A percentile compares a stretch with the other conserved stretches of the same genome.
These are phyloP conservation scores for Bombus breviceps DNA, from an alignment of 1,140 invertebrate genomes.

Conservation along the genomic window DNA sequence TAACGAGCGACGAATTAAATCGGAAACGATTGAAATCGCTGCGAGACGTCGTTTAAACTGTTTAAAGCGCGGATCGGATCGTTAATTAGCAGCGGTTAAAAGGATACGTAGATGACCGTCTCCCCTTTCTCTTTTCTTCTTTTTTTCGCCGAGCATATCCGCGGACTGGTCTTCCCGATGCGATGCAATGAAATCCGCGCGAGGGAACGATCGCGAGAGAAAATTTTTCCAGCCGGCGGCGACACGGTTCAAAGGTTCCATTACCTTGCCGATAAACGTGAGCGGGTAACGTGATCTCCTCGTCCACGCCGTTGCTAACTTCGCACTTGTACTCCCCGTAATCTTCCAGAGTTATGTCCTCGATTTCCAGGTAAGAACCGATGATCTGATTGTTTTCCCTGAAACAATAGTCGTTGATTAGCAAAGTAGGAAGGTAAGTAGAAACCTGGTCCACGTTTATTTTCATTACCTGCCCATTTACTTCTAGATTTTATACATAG, in stretches of 20 bases:
- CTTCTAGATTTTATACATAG: too few species aligned
- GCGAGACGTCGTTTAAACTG: not conserved
- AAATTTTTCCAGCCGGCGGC: too few species aligned
- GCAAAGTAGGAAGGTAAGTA: not conserved
- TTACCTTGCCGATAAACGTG: slow-evolving; percentile 79
- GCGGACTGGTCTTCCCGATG: too few species aligned
- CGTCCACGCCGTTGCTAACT: slow-evolving; percentile 82
- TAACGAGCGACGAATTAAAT: slow-evolving; percentile 41
- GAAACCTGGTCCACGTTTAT: too few species aligned
- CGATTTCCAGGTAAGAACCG: slow-evolving; percentile 87
- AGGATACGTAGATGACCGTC: not conserved
- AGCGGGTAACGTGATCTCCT: slow-evolving; percentile 78
- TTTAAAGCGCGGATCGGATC: slow-evolving; percentile 4
- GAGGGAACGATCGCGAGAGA: too few species aligned
- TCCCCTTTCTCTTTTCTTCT: not conserved
- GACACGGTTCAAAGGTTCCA: not conserved
- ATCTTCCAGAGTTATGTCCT: slow-evolving; percentile 84
- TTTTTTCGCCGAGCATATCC: not conserved
- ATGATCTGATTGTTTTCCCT: slow-evolving; percentile 88
- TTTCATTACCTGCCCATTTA: too few species aligned
- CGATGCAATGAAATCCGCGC: not conserved
- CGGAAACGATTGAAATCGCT: slow-evolving; percentile 30
- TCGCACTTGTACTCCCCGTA: slow-evolving; percentile 87
- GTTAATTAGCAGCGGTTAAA: slow-evolving; percentile 12
- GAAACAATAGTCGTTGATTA: slow-evolving; percentile 60